Evolutionary conservation across 92 coral and sea anemone species (phyloP), one percentile per base, ranked within the genome.

Genomic region (Blastomussa wellsi): DNA sequence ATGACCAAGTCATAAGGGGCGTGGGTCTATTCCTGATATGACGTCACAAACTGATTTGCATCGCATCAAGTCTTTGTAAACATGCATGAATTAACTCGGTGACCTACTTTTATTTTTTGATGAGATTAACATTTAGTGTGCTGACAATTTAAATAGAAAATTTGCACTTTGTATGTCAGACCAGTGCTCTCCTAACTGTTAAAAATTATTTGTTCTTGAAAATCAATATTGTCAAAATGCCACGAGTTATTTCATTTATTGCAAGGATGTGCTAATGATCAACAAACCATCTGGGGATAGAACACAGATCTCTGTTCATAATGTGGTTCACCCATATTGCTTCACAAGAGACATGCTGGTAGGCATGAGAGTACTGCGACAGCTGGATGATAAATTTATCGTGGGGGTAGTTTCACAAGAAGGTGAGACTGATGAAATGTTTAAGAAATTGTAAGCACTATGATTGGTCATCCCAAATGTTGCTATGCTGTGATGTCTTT

Each of bases 351-450:
- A 89, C 57, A 91, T 92, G 93, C 89, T 96, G 72, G 70, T 71
- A 69, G 35, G 77, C 65, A 89, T 96, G 89, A 84, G 88, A 87
- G 98, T 96, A 14, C 87, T 96, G 65, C 90, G 79, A 41, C 99
- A 96, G 84, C 91, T 96, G 51, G 99, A 96, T 79, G 88, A 96
- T 60, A 96, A 96, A 87, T 96, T 96, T 72, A 96, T 96, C 35
- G 90, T 92, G 31, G 95, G 99, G 77, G 72, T 86, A 20, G 82
- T 94, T 48, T 52, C 78, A n/a, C 67, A 39, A 31, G 78, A 26
- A 80, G 80, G 79, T 75, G 15, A 15, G 80, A 41, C 42, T 5
- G 57, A 12, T 42, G 12, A 55, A 55, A 20, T 17, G 28, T 55
- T 39, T 7, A 39, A 39, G 44, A 39, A 39, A 39, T 39, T 39